phyloP scores from a whole-genome alignment of 2,888 invertebrate species.

The Eumacrocentrus americanus region DNA sequence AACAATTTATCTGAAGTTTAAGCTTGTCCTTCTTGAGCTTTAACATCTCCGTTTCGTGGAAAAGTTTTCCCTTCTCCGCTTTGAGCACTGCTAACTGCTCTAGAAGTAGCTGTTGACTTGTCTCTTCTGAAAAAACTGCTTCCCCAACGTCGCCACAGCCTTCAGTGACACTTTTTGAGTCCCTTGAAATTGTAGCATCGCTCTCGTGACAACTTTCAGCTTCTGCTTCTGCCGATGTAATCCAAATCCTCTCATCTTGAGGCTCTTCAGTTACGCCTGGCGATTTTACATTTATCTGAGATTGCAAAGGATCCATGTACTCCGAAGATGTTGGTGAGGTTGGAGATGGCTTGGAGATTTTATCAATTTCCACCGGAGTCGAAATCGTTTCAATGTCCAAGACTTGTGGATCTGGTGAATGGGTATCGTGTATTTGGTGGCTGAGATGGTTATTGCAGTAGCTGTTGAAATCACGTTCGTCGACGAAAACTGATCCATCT shows the following conservation, averaged over 20 bases:
- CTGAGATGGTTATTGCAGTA: constrained; percentile 51
- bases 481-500: constrained; percentile 56
- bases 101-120: constrained; percentile 50
- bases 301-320: constrained; percentile 28
- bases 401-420: constrained; percentile 46
- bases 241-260: constrained; percentile 50
- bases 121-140: constrained; percentile 49
- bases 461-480: constrained; percentile 53
- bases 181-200: constrained; percentile 32
- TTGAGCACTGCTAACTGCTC: constrained; percentile 56
- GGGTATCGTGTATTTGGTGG: constrained; percentile 43
- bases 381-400: constrained; percentile 48
- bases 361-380: constrained; percentile 40
- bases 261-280: constrained; percentile 37
- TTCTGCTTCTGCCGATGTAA: constrained; percentile 43
- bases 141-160: constrained; percentile 35
- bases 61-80: constrained; percentile 53
- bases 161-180: constrained; percentile 21
- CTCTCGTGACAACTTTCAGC: constrained; percentile 45
- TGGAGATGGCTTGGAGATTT: constrained; percentile 38
- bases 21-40: constrained; percentile 62
- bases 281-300: constrained; percentile 39
- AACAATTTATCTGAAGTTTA: constrained; percentile 55
- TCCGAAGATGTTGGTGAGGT: constrained; percentile 36
- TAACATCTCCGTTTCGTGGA: constrained; percentile 55